Percentiles rank a stretch among this genome's conserved stretches.
phyloP scores from a whole-genome alignment of 1,140 invertebrate genomes.

The Eufriesea mexicana region DNA sequence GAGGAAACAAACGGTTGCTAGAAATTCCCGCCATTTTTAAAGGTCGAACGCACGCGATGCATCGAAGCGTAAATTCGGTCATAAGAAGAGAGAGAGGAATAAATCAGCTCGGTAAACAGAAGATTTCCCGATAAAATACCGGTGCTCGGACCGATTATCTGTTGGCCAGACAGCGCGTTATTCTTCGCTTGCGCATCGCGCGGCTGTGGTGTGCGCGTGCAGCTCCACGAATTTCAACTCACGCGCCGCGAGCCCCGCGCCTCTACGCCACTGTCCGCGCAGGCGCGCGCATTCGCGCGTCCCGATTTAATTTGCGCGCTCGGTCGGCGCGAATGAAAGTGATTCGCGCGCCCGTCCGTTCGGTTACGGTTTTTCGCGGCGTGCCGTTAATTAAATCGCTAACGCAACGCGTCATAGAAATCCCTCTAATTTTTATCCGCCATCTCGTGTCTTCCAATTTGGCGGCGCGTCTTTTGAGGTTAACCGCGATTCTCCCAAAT shows the following conservation, averaged over 20 bases:
- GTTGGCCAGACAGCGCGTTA: background rate
- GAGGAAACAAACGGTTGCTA: background rate
- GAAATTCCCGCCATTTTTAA: background rate
- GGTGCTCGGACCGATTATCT: background rate
- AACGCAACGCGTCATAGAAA: background rate
- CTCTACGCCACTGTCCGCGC: background rate
- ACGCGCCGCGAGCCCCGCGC: background rate
- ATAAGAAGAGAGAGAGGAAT: background rate
- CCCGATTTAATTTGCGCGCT: conserved; percentile 33
- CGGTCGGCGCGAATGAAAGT: conserved; percentile 1
- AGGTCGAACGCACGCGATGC: background rate
- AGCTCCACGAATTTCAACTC: background rate
- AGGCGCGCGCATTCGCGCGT: conserved; percentile 13
- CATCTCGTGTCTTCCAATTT: background rate
- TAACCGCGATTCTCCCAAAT: background rate
- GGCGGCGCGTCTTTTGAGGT: background rate
- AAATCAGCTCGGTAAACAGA: conserved; percentile 16
- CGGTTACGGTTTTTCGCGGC: conserved; percentile 38
- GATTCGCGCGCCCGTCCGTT: conserved; percentile 2
- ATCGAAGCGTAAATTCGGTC: conserved; percentile 9
- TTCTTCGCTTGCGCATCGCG: conserved; percentile 13
- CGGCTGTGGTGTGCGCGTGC: background rate
- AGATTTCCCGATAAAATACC: conserved; percentile 26
- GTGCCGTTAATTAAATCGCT: conserved; percentile 40
- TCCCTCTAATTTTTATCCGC: background rate